A percentile compares a stretch with the other conserved stretches of the same genome.
Conservation (phyloP, 2,113 vertebrate species). For the Tapirus terrestris region DNA sequence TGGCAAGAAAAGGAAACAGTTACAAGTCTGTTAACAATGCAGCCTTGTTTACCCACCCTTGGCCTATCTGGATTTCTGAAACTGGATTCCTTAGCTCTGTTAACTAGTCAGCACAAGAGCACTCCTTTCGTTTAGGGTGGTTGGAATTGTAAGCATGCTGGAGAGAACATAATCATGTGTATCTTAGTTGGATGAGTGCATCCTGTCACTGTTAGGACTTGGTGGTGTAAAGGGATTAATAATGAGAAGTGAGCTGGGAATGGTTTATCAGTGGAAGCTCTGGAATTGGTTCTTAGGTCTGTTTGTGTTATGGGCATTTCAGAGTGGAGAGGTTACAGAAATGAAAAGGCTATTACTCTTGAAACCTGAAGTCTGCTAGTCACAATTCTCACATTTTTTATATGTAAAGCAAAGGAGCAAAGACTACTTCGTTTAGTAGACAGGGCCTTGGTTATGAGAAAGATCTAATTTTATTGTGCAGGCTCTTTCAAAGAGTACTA, state of each 20-base stretch:
- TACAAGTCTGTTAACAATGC: constrained; percentile 51
- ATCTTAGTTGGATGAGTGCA: not conserved
- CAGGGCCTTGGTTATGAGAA: constrained; percentile 15
- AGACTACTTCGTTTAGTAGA: constrained; percentile 19
- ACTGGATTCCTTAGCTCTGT: constrained; percentile 57
- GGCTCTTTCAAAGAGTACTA: not conserved
- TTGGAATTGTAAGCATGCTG: constrained; percentile 63
- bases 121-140: not conserved
- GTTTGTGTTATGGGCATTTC: not conserved
- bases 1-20: constrained; percentile 60
- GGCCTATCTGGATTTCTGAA: constrained; percentile 53
- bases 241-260: constrained; percentile 17
- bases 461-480: constrained; percentile 4
- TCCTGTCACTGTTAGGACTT: constrained; percentile 1
- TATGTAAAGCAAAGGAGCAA: not conserved
- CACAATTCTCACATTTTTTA: not conserved
- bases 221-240: not conserved
- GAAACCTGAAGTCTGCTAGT: constrained; percentile 11
- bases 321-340: constrained; percentile 36
- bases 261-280: not conserved
- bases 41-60: constrained; percentile 52
- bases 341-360: not conserved
- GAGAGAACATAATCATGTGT: not conserved
- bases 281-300: constrained; percentile 24
- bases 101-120: constrained; percentile 49